Evolutionary conservation across 2,888 invertebrate species (phyloP).

Genomic region (Salpingus planirostris): DNA sequence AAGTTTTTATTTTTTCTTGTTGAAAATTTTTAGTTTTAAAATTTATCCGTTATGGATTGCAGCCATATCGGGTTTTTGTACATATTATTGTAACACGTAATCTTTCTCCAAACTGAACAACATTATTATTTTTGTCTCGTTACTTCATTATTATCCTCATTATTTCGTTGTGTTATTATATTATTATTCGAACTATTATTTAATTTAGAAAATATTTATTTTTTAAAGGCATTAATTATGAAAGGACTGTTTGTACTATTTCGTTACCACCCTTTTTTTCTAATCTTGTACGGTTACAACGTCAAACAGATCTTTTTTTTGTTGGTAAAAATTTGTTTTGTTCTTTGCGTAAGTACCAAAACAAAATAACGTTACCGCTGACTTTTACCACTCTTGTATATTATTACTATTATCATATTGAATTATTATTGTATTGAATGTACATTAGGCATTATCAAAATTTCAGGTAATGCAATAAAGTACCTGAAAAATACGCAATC

Average conservation of each 20-base stretch:
- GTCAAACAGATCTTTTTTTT: too few relatives aligned
- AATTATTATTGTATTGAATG: conserved; percentile 34
- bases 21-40: too few relatives aligned
- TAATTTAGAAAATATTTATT: conserved; percentile 13
- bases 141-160: too few relatives aligned
- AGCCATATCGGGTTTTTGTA: conserved; percentile 18
- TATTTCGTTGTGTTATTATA: conserved; percentile 6
- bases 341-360: conserved; percentile 24
- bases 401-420: conserved; percentile 19
- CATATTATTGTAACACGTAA: too few relatives aligned
- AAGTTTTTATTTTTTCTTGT: too few relatives aligned
- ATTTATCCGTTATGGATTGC: too few relatives aligned
- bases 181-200: conserved; percentile 9
- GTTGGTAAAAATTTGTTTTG: conserved; percentile 9
- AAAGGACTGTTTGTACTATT: conserved; percentile 6
- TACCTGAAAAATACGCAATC: conserved; percentile 35
- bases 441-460: conserved; percentile 36
- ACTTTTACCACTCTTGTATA: conserved; percentile 30
- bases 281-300: too few relatives aligned
- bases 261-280: too few relatives aligned
- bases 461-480: conserved; percentile 39
- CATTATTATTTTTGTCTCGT: too few relatives aligned
- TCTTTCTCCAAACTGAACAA: too few relatives aligned
- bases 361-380: conserved; percentile 33
- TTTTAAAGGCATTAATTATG: conserved; percentile 7